phyloP scores from a whole-genome alignment of 1,140 invertebrate species.

The Globodera ellingtonae region DNA sequence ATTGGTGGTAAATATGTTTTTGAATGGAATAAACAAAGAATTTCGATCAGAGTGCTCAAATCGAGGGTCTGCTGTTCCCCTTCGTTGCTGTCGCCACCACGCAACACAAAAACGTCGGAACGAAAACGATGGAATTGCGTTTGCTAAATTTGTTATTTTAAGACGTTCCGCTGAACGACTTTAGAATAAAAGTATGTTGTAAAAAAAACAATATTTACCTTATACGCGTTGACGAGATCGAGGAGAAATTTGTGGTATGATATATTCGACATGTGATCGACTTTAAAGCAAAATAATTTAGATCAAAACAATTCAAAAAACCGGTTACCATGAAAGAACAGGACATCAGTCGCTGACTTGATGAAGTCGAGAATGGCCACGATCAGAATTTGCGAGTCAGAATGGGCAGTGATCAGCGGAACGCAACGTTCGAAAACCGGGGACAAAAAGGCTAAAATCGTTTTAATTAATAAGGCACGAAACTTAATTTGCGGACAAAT shows the following conservation, averaged over 20 bases:
- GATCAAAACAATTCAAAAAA: neutral
- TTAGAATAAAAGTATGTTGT: too few relatives aligned
- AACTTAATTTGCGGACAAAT: neutral
- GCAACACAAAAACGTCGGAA: slow-evolving; percentile 10
- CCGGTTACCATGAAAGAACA: slow-evolving; percentile 29
- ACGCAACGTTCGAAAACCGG: slow-evolving; percentile 34
- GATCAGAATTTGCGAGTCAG: slow-evolving; percentile 34
- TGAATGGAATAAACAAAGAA: slow-evolving; percentile 32
- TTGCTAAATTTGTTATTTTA: slow-evolving; percentile 9
- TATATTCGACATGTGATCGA: slow-evolving; percentile 25
- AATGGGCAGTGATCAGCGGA: slow-evolving; percentile 12
- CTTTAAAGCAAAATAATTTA: neutral
- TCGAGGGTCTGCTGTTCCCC: slow-evolving; percentile 33
- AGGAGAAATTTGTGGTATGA: slow-evolving; percentile 23
- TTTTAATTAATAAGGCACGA: neutral
- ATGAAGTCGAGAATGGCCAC: slow-evolving; percentile 35
- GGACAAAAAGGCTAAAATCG: slow-evolving; percentile 31
- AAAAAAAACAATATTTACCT: neutral
- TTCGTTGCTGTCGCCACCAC: slow-evolving; percentile 15
- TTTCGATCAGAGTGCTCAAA: slow-evolving; percentile 37
- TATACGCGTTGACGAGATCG: slow-evolving; percentile 29
- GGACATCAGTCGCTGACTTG: slow-evolving; percentile 32
- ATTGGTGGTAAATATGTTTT: slow-evolving; percentile 38
- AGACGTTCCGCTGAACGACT: slow-evolving; percentile 4
- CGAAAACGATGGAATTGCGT: slow-evolving; percentile 36